phyloP scores from a whole-genome alignment of 2,797 vertebrate genomes.

The Petrocephalus schoutedeni region DNA sequence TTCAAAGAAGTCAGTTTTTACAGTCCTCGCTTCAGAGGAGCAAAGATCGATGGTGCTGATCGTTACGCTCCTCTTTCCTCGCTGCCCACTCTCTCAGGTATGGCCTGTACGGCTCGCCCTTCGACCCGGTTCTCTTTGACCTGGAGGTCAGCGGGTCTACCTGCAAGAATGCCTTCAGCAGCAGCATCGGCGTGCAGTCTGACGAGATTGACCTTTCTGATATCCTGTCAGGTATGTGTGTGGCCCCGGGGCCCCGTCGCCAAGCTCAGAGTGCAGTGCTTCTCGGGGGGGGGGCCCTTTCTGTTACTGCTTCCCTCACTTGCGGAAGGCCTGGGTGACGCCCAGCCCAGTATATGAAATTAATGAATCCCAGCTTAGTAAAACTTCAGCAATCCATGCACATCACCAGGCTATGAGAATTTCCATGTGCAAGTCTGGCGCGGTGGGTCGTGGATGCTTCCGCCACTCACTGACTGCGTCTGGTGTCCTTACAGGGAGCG shows the following conservation, averaged over 20 bases:
- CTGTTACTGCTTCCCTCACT: not conserved
- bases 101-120: constrained; percentile 93
- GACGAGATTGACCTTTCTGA: constrained; percentile 98
- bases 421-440: not conserved
- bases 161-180: constrained; percentile 92
- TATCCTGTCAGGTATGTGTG: constrained; percentile 81
- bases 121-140: constrained; percentile 97
- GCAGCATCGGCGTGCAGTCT: constrained; percentile 88
- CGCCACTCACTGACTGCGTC: not conserved
- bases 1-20: not conserved
- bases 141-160: constrained; percentile 96
- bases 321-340: not conserved
- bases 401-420: not conserved
- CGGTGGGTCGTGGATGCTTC: not conserved
- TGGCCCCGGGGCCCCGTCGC: not conserved
- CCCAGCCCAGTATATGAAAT: not conserved
- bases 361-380: not conserved
- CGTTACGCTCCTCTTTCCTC: not conserved
- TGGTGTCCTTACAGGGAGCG: constrained; percentile 69
- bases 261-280: not conserved
- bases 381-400: not conserved
- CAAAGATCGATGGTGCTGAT: not conserved
- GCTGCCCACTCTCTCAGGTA: constrained; percentile 64
- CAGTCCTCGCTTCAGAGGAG: not conserved
- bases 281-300: not conserved